These are phyloP conservation scores for Cynoglossus semilaevis DNA, from an alignment of 2,113 vertebrate species.

Conservation along the genomic window DNA sequence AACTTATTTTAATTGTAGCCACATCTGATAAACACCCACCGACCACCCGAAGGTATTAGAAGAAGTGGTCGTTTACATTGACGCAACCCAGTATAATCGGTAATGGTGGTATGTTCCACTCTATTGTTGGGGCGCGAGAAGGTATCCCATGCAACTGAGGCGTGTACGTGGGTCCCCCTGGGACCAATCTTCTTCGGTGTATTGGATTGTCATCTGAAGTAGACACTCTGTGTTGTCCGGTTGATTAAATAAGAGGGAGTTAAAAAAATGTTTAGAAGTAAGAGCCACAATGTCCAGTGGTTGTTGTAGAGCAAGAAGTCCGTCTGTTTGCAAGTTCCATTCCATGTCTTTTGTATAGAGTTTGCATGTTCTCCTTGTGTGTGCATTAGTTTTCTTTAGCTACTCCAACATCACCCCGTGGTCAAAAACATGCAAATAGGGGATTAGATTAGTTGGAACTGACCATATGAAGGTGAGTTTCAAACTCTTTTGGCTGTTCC, in stretches of 20 bases:
- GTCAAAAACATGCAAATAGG: too few relatives aligned
- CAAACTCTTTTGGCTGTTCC: too few relatives aligned
- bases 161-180: conserved; percentile 46
- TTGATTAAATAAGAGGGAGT: conserved; percentile 18
- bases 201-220: conserved; percentile 34
- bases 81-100: conserved; percentile 52
- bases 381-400: too few relatives aligned
- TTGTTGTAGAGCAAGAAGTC: too few relatives aligned
- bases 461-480: too few relatives aligned
- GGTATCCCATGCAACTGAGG: conserved; percentile 53
- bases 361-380: too few relatives aligned
- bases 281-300: too few relatives aligned
- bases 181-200: conserved; percentile 21
- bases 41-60: neutral
- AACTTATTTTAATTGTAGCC: accelerated
- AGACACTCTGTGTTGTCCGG: conserved; percentile 30
- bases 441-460: too few relatives aligned
- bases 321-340: too few relatives aligned
- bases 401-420: too few relatives aligned
- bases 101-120: conserved; percentile 75
- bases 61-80: neutral
- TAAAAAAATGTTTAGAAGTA: too few relatives aligned
- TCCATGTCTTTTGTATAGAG: too few relatives aligned
- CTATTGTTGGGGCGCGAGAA: conserved; percentile 75
- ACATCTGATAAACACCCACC: neutral